Base-by-base conservation (phyloP, 2,888 invertebrate genomes). In the Oscheius sp. region DNA sequence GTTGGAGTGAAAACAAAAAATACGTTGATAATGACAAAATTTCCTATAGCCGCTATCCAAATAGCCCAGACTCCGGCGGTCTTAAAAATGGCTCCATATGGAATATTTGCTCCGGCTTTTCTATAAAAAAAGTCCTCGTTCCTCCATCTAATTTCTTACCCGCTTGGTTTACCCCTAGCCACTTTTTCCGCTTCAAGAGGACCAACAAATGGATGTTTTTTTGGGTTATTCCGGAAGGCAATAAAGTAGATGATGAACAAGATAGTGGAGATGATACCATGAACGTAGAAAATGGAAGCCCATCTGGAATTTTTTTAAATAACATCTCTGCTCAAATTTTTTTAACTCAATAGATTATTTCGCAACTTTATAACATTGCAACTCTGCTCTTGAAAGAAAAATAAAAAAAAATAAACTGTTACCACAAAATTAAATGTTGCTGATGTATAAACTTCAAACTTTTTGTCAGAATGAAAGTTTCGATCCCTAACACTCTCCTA, bases 41-140 rank as follows among this genome's bases (percentile, higher is more conserved):
- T 81, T 20, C 81, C 81, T 17, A 81, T 66, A 14, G 82, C 75
- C 0, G 80, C 81, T 14, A 80, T 67, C 81, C 81, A 81, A 32
- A 81, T 73, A 24, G 82, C 81, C 82, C 82, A 82, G 4, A 81
- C 75, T 2, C 77, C 71, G 6, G 77, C 77, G 1, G 80, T 80
- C 51, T 66, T 75, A 8, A 74, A 44, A 47, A 80, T 80, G 0
- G 68, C 68, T 2, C 30, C 61, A 24, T 78, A 80, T 17, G 81
- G 81, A 44, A 79, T 81, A 32, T 49, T 49, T 5, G 70, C 67
- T 9, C 56, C 50, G 57, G 12, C 17, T 20, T 44, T 44, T 44
- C 45, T 44, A 44, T 8, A 36, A 36, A 36, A 36, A 8, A 44
- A 44, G 17, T 6, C 8, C 6, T 14, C 45, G n/a, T n/a, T 44